Evolutionary conservation across 2,888 invertebrate species (phyloP).

Genomic region (Lysandra bellargus): DNA sequence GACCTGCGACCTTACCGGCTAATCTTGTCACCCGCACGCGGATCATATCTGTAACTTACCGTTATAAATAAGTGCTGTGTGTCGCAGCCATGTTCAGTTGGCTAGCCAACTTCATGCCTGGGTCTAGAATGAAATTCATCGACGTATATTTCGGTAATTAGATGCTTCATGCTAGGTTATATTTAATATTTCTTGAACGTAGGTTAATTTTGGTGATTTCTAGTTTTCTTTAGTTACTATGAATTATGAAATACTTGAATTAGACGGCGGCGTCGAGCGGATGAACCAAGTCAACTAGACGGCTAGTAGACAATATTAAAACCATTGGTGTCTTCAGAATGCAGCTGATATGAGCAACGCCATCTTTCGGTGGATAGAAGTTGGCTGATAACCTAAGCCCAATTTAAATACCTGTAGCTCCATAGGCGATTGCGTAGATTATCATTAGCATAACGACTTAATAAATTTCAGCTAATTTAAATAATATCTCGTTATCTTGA

Average conservation of each 20-base stretch:
- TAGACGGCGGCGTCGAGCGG: too few species aligned
- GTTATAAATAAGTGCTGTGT: neutral
- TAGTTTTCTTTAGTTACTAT: too few species aligned
- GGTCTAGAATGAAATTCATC: too few species aligned
- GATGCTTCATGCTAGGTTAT: too few species aligned
- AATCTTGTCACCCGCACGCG: constrained; percentile 11
- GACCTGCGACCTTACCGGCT: constrained; percentile 16
- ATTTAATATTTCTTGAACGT: too few species aligned
- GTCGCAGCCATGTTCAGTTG: neutral
- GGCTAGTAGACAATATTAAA: too few species aligned
- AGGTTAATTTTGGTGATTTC: too few species aligned
- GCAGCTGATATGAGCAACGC: neutral
- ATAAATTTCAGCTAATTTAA: constrained; percentile 7
- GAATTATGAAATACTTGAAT: too few species aligned
- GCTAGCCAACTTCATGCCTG: neutral
- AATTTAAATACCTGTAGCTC: neutral
- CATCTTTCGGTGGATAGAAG: neutral
- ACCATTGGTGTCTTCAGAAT: too few species aligned
- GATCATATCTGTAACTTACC: constrained; percentile 1
- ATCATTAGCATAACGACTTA: constrained; percentile 16
- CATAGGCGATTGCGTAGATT: constrained; percentile 11
- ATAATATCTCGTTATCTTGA: constrained; percentile 16
- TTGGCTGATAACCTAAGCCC: neutral
- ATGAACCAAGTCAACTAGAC: too few species aligned
- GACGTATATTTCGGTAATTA: too few species aligned